These are phyloP conservation scores for Pangasius krempfi DNA, from an alignment of 2,797 vertebrate species.

Conservation along the genomic window DNA sequence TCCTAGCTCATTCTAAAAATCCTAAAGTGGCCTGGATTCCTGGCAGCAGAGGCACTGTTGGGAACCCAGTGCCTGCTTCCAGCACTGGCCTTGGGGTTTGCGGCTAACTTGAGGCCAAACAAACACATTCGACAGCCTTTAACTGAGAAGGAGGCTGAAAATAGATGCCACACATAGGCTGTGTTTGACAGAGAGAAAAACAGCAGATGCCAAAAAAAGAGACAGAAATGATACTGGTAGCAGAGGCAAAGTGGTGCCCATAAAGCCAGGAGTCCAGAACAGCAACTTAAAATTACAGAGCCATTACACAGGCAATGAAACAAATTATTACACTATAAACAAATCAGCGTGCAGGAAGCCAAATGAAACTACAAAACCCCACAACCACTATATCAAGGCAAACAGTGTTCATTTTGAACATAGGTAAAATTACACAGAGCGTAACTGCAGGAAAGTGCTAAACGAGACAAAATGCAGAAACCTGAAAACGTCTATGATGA, in stretches of 20 bases:
- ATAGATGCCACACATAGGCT: constrained; percentile 34
- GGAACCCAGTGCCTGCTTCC: constrained; percentile 8
- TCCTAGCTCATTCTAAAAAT: constrained; percentile 16
- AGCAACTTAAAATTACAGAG: constrained; percentile 38
- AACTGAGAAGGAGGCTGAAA: constrained; percentile 42
- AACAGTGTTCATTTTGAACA: background rate
- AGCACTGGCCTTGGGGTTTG: constrained; percentile 24
- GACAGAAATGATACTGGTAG: constrained; percentile 56
- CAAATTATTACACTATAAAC: constrained; percentile 62
- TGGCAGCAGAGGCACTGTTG: constrained; percentile 21
- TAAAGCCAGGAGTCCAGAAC: constrained; percentile 21
- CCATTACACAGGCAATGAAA: constrained; percentile 53
- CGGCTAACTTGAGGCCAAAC: constrained; percentile 31
- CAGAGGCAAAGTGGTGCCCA: constrained; percentile 1
- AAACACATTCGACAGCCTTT: constrained; percentile 29
- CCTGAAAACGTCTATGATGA: background rate
- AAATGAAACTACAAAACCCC: constrained; percentile 27
- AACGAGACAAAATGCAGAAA: background rate
- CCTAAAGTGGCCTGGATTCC: constrained; percentile 22
- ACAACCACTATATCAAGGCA: background rate
- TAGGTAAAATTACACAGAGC: background rate
- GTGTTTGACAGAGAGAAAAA: constrained; percentile 38
- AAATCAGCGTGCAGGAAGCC: constrained; percentile 45
- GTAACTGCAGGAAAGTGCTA: background rate
- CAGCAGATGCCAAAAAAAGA: constrained; percentile 45